phyloP scores from a whole-genome alignment of 2,797 vertebrate genomes.

The Tarsius wallacei region DNA sequence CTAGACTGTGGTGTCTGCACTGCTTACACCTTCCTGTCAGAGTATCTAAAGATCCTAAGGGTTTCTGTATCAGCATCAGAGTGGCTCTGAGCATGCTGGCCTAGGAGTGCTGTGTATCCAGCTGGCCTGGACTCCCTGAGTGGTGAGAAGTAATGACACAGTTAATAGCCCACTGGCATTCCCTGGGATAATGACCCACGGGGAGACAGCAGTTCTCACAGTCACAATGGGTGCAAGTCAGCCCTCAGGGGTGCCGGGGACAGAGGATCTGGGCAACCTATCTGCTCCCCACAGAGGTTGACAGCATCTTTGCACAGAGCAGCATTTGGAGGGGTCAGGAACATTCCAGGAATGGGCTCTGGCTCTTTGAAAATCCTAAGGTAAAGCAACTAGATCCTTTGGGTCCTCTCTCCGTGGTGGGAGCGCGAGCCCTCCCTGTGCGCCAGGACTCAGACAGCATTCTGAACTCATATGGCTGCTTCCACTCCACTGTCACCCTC shows the following conservation, averaged over 20 bases:
- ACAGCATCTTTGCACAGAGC: neutral
- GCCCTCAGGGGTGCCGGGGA: neutral
- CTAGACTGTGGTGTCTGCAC: neutral
- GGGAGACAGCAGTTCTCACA: neutral
- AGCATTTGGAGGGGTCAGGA: neutral
- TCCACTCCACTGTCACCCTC: neutral
- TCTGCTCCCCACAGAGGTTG: neutral
- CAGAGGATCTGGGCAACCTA: neutral
- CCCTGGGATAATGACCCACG: neutral
- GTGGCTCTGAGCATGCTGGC: neutral
- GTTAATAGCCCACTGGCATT: fast-evolving
- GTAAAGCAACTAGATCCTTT: neutral
- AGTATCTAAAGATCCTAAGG: fast-evolving
- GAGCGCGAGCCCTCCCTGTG: fast-evolving
- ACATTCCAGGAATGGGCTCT: neutral
- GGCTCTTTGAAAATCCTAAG: neutral
- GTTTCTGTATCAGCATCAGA: neutral
- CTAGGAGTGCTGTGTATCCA: neutral
- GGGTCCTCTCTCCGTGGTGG: neutral
- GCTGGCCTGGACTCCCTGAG: fast-evolving
- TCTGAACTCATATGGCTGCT: fast-evolving
- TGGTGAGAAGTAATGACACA: neutral
- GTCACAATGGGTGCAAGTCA: neutral
- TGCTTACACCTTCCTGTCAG: neutral
- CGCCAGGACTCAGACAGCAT: neutral